phyloP scores from a whole-genome alignment of 2,797 vertebrate species.

The Ctenosaura bakeri region DNA sequence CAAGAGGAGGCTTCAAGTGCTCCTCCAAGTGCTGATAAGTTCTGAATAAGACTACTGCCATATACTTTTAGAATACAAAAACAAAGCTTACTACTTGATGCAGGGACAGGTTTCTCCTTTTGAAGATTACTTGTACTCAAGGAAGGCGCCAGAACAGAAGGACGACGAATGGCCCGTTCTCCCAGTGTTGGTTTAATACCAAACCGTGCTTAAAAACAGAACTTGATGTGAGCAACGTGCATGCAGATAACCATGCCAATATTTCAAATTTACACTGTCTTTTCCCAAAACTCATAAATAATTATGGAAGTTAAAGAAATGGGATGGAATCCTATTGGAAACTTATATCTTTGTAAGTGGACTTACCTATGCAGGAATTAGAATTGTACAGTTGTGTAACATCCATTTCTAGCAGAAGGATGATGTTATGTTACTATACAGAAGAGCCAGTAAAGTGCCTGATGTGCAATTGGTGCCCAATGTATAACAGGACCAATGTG shows the following conservation, averaged over 20 bases:
- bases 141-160: constrained; percentile 18
- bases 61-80: constrained; percentile 8
- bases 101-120: constrained; percentile 25
- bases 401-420: no score
- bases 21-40: not conserved
- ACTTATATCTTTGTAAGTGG: no score
- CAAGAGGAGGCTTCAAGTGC: not conserved
- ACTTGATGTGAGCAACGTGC: not conserved
- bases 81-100: constrained; percentile 62
- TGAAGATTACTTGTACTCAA: not conserved
- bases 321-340: no score
- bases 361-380: no score
- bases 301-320: not conserved
- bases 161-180: constrained; percentile 69
- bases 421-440: no score
- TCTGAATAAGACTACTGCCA: not conserved
- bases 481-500: no score
- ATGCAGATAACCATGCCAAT: not conserved
- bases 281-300: not conserved
- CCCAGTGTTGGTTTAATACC: constrained; percentile 77
- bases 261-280: constrained; percentile 12
- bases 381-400: no score
- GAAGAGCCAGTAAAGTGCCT: no score
- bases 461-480: no score
- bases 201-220: constrained; percentile 77